A percentile compares a stretch with the other conserved stretches of the same genome.
Evolutionary conservation across 2,888 invertebrate species (phyloP).

Genomic region (Thecocarcelia acutangulata): DNA sequence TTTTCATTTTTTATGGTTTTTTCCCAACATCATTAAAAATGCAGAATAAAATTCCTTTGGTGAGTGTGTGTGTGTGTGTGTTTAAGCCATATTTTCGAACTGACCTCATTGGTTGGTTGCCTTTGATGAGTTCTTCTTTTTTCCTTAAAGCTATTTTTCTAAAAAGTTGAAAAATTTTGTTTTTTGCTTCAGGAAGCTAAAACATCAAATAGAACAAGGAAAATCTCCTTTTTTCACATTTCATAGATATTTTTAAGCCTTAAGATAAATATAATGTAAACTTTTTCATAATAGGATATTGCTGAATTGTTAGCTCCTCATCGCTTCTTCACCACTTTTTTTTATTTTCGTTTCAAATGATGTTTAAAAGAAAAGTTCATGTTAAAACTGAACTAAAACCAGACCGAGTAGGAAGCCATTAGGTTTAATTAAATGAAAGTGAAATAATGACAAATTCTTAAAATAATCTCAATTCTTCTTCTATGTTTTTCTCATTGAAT

Average conservation of each 20-base stretch:
- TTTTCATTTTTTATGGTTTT: not conserved
- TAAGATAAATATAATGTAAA: conserved; percentile 12
- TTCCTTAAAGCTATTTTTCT: not conserved
- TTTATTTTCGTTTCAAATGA: not conserved
- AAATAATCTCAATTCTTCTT: no score
- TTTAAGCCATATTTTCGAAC: conserved; percentile 42
- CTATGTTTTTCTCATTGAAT: no score
- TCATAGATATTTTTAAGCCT: not conserved
- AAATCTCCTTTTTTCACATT: not conserved
- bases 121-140: conserved; percentile 26
- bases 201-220: conserved; percentile 17
- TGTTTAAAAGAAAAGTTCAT: conserved; percentile 14
- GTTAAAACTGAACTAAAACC: not conserved
- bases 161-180: not conserved
- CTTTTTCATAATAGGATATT: not conserved
- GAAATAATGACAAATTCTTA: no score
- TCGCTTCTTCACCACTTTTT: not conserved
- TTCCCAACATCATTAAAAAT: conserved; percentile 2
- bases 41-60: conserved; percentile 1
- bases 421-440: no score
- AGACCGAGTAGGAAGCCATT: no score
- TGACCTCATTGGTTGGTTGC: conserved; percentile 48
- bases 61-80: no score
- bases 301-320: not conserved
- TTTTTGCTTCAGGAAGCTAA: conserved; percentile 23